Base-by-base conservation (phyloP, 1,140 invertebrate genomes). In the Drosophila guanche region DNA sequence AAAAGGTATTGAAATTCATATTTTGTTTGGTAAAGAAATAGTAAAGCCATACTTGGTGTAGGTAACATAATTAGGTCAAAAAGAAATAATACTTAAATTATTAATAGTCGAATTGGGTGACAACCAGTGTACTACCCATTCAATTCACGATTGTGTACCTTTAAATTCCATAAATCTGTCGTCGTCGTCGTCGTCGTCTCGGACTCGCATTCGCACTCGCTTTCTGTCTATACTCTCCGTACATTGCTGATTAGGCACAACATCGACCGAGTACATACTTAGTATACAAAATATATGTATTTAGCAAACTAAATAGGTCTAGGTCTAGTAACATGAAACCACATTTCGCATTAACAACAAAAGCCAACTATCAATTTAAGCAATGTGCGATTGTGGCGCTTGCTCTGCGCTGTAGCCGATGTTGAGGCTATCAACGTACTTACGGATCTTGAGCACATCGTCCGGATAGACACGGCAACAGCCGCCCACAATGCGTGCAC, bases 401-500 rank as follows among this genome's bases (percentile, higher is more conserved):
- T 54, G 22, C 23, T 43, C 8, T 29, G 2, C 5, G 8, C 53
- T 14, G 12, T 37, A 20, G 12, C 52, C 76, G 23, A 84, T 62
- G 40, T 68, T 68, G 51, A 56, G 37, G 33, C 63, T 65, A 66
- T 91, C 70, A 48, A 94, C 91, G 75, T 91, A 84, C 40, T 76
- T 48, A 27, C 91, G 89, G 50, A 95, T 93, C 54, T 90, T 83
- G 10, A 76, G 58, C 23, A 97, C 94, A 83, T 96, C 95, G n/a
- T 92, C 86, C 12, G 94, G 93, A 76, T 93, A 93, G 1, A 95
- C 95, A 65, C 95, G 93, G 89, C 96, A 97, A 88, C 96, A 97
- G 6, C 96, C 96, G 16, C 96, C 96, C 45, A 97, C 92, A 74
- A 94, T 95, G 55, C 91, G 92, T 1, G 95, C 95, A 8, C 95